Conservation (phyloP, 2,888 invertebrate species). For the Netelia fuscicornis region DNA sequence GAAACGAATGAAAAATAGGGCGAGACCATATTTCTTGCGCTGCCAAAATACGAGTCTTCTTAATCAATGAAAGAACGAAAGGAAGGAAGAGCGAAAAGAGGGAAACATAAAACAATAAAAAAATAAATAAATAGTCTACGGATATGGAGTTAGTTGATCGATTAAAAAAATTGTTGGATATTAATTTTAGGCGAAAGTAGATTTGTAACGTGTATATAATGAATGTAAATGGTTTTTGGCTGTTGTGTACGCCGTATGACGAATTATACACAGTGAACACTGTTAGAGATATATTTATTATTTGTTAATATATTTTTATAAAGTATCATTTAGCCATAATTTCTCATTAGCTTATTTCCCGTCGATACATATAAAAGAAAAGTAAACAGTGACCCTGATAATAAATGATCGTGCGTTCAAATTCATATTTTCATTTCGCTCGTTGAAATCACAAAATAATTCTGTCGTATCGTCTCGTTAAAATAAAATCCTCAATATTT, state of each 20-base stretch:
- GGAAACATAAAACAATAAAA: slow-evolving; percentile 58
- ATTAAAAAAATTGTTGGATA: slow-evolving; percentile 78
- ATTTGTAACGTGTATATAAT: slow-evolving; percentile 82
- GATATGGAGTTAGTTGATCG: slow-evolving; percentile 53
- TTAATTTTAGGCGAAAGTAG: slow-evolving; percentile 76
- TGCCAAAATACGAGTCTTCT: slow-evolving; percentile 49
- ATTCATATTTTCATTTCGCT: neutral
- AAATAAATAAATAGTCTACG: slow-evolving; percentile 33
- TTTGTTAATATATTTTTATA: slow-evolving; percentile 84
- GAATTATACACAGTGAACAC: slow-evolving; percentile 75
- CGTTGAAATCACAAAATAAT: neutral
- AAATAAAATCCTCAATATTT: neutral
- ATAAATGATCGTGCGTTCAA: slow-evolving; percentile 18
- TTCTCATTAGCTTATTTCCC: slow-evolving; percentile 64
- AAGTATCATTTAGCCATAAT: slow-evolving; percentile 82
- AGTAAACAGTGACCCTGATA: neutral
- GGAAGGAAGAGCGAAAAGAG: slow-evolving; percentile 40
- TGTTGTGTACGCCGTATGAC: slow-evolving; percentile 74
- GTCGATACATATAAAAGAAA: slow-evolving; percentile 2
- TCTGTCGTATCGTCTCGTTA: neutral
- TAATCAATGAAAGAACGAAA: neutral
- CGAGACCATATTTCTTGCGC: slow-evolving; percentile 21
- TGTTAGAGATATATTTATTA: slow-evolving; percentile 83
- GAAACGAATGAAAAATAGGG: neutral
- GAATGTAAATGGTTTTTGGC: slow-evolving; percentile 79